Evolutionary conservation across 2,888 invertebrate species (phyloP).

Genomic region (Euproctis similis): DNA sequence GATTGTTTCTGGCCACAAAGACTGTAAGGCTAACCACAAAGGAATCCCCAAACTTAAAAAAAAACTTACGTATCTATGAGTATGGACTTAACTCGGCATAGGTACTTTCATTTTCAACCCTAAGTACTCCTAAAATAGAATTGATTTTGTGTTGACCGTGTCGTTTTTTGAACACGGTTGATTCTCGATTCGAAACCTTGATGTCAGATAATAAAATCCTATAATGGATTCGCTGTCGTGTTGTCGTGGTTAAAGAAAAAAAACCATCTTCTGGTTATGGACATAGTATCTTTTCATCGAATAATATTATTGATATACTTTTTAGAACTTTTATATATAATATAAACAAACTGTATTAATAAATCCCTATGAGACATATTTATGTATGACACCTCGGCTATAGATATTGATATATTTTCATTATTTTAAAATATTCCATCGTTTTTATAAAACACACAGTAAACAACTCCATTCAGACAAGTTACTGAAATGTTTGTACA

Average conservation of each 20-base stretch:
- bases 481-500: no score
- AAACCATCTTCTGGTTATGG: conserved; percentile 37
- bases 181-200: conserved; percentile 56
- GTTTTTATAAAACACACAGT: no score
- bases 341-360: no score
- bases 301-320: no score
- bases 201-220: conserved; percentile 65
- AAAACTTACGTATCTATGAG: conserved; percentile 54
- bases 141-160: conserved; percentile 32
- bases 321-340: no score
- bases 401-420: no score
- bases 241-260: conserved; percentile 48
- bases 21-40: conserved; percentile 49
- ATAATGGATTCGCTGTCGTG: conserved; percentile 61
- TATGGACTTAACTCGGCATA: conserved; percentile 39
- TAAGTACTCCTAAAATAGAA: conserved; percentile 36
- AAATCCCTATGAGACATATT: no score
- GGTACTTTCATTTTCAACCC: conserved; percentile 38
- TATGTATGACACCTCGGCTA: no score
- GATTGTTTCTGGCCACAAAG: conserved; percentile 21
- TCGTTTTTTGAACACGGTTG: conserved; percentile 26
- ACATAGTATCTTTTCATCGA: conserved; percentile 27
- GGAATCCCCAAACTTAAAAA: conserved; percentile 44
- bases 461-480: no score
- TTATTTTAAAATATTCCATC: no score